Conservation (phyloP, 1,140 invertebrate species). For the Ceratosolen solmsi region DNA sequence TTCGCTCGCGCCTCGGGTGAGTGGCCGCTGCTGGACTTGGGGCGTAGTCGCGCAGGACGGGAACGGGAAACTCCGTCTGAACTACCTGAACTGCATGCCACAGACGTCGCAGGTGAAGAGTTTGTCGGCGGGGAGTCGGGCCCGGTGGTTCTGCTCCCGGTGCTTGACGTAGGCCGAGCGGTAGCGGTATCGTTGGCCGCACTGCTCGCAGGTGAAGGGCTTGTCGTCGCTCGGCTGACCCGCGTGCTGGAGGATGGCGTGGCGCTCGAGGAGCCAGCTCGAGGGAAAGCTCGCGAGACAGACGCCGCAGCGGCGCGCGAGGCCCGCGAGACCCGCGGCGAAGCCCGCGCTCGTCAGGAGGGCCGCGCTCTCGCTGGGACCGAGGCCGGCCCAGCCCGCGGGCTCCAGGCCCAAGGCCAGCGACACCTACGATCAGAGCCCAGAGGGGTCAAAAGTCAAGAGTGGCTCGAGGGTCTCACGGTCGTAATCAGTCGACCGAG, state of each 20-base stretch:
- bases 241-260: slow-evolving; percentile 84
- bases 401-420: slow-evolving; percentile 73
- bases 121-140: slow-evolving; percentile 88
- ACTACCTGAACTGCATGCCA: slow-evolving; percentile 50
- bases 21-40: background rate
- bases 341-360: slow-evolving; percentile 71
- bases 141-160: slow-evolving; percentile 89
- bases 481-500: no score
- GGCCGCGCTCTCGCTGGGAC: slow-evolving; percentile 66
- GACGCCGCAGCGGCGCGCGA: slow-evolving; percentile 81
- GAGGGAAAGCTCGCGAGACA: slow-evolving; percentile 88
- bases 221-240: slow-evolving; percentile 82
- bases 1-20: background rate
- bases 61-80: background rate
- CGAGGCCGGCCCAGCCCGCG: slow-evolving; percentile 74
- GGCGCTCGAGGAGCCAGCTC: slow-evolving; percentile 85
- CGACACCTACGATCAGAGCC: slow-evolving; percentile 62
- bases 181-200: slow-evolving; percentile 91
- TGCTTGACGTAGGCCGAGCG: slow-evolving; percentile 91
- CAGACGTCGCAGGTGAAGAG: slow-evolving; percentile 83
- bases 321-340: slow-evolving; percentile 62
- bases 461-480: no score
- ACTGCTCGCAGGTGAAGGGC: slow-evolving; percentile 92
- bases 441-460: background rate
- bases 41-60: background rate